A percentile compares a stretch with the other conserved stretches of the same genome.
phyloP scores from a whole-genome alignment of 2,113 vertebrate genomes.

The Hypocryptadius cinnamomeus region DNA sequence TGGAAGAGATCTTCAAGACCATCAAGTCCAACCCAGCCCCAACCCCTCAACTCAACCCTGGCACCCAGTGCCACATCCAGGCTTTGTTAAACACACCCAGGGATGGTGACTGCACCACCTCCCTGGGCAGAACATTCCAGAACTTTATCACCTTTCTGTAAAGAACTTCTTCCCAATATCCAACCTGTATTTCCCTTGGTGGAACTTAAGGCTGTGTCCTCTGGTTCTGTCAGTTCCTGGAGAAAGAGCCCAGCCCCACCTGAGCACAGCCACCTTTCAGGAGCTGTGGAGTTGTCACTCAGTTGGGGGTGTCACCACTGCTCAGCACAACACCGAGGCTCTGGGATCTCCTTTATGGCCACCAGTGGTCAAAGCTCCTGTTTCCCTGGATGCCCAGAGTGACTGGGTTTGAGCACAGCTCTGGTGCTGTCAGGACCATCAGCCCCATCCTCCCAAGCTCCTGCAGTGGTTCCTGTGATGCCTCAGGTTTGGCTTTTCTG shows the following conservation, averaged over 20 bases:
- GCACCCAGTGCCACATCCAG: background rate
- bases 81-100: too few relatives aligned
- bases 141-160: too few relatives aligned
- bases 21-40: background rate
- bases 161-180: too few relatives aligned
- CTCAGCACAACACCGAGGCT: rapidly evolving
- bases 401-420: rapidly evolving
- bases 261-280: too few relatives aligned
- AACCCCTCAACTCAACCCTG: background rate
- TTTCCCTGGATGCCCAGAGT: too few relatives aligned
- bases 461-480: background rate
- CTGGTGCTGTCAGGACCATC: background rate
- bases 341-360: background rate
- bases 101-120: too few relatives aligned
- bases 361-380: background rate
- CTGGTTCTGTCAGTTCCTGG: too few relatives aligned
- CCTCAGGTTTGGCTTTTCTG: too few relatives aligned
- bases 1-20: background rate
- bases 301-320: rapidly evolving
- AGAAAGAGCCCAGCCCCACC: too few relatives aligned
- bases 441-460: background rate
- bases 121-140: too few relatives aligned
- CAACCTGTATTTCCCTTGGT: too few relatives aligned
- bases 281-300: background rate
- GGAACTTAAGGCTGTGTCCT: too few relatives aligned